phyloP scores from a whole-genome alignment of 2,888 invertebrate species.

The Folsomia manolachei region DNA sequence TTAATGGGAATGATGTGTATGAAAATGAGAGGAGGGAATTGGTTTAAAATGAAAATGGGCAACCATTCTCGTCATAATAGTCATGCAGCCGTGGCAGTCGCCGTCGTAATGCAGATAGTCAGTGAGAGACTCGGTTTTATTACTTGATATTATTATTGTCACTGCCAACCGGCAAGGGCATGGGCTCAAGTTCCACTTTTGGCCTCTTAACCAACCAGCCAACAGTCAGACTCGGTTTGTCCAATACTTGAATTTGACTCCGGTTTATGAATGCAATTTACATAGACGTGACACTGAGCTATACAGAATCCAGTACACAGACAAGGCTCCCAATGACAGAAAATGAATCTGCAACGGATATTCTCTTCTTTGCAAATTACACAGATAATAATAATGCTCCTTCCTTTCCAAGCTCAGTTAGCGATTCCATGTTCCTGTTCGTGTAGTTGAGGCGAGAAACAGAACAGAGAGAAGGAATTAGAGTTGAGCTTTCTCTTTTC shows the following conservation, averaged over 20 bases:
- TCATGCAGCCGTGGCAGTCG: not conserved
- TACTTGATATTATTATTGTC: conserved; percentile 24
- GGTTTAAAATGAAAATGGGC: conserved; percentile 21
- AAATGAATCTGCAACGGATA: conserved; percentile 8
- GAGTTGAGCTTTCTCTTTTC: not conserved
- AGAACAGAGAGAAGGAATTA: not conserved
- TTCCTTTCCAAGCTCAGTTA: not conserved
- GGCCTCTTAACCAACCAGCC: too few relatives aligned
- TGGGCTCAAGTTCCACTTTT: not conserved
- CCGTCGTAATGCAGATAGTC: not conserved
- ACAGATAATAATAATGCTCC: conserved; percentile 3
- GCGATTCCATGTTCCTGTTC: conserved; percentile 15
- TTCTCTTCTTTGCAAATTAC: conserved; percentile 7
- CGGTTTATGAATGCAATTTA: conserved; percentile 12
- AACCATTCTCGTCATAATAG: conserved; percentile 7
- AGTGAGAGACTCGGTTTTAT: conserved; percentile 15
- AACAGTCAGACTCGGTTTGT: conserved; percentile 5
- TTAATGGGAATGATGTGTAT: conserved; percentile 19
- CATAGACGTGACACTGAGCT: conserved; percentile 8
- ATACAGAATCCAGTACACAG: conserved; percentile 6
- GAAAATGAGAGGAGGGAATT: conserved; percentile 16
- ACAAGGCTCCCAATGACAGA: not conserved
- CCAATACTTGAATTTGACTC: not conserved
- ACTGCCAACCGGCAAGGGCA: not conserved
- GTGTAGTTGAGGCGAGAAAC: conserved; percentile 6